Percentiles rank a stretch among this genome's conserved stretches.
phyloP scores from a whole-genome alignment of 1,140 invertebrate genomes.

The Trypoxylus dichotomus region DNA sequence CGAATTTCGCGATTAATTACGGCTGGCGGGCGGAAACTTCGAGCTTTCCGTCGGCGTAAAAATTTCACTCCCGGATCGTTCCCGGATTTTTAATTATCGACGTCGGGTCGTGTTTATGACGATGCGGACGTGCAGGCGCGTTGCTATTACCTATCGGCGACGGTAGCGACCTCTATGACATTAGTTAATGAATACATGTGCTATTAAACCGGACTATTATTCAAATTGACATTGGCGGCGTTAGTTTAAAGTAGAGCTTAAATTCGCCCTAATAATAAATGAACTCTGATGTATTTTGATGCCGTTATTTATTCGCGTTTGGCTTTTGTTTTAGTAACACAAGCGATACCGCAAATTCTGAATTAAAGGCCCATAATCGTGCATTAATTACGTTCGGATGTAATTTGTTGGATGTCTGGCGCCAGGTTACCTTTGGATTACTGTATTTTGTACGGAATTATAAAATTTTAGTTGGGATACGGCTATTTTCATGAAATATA shows the following conservation, averaged over 20 bases:
- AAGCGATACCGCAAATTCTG: not conserved
- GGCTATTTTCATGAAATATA: no score
- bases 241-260: slow-evolving; percentile 13
- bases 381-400: not conserved
- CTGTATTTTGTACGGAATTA: no score
- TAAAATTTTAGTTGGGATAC: no score
- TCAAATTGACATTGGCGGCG: not conserved
- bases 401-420: no score
- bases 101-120: not conserved
- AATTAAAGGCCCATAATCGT: not conserved
- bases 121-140: not conserved
- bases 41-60: not conserved
- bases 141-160: not conserved
- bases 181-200: slow-evolving; percentile 24
- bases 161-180: not conserved
- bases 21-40: not conserved
- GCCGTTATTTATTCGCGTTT: slow-evolving; percentile 2
- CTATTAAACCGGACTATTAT: slow-evolving; percentile 14
- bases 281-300: slow-evolving; percentile 3
- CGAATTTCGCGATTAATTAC: not conserved
- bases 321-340: not conserved
- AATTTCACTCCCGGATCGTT: not conserved
- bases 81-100: slow-evolving; percentile 11
- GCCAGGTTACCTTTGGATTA: no score
- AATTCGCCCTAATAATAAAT: slow-evolving; percentile 4